A percentile compares a stretch with the other conserved stretches of the same genome.
These are phyloP conservation scores for Pogoniulus pusillus DNA, from an alignment of 2,797 vertebrate genomes.

Conservation along the genomic window DNA sequence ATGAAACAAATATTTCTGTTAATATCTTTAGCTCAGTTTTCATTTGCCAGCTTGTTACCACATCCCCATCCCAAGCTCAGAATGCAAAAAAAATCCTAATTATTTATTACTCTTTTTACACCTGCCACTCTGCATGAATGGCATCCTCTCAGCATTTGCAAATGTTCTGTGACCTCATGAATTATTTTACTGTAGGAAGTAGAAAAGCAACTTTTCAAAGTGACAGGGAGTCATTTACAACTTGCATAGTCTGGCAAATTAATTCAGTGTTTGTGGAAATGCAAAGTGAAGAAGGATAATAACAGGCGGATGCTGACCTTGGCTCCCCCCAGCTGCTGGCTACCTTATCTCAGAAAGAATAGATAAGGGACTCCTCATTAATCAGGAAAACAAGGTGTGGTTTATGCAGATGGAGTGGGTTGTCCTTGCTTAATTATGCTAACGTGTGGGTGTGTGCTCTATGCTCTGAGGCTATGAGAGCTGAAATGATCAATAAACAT, in stretches of 20 bases:
- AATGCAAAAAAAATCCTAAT: neutral
- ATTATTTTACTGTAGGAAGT: constrained; percentile 16
- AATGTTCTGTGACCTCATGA: neutral
- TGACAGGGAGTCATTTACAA: constrained; percentile 28
- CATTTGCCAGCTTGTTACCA: neutral
- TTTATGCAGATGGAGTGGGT: too few species aligned
- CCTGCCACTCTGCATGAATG: constrained; percentile 4
- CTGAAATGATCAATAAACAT: too few species aligned
- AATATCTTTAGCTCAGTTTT: constrained; percentile 26
- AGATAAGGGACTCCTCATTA: too few species aligned
- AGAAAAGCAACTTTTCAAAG: constrained; percentile 24
- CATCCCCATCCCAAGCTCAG: neutral
- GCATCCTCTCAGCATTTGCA: constrained; percentile 3
- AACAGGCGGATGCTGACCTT: too few species aligned
- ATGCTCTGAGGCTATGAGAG: too few species aligned
- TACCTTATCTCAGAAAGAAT: too few species aligned
- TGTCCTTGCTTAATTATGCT: too few species aligned
- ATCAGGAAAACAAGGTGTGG: too few species aligned
- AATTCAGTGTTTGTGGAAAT: too few species aligned
- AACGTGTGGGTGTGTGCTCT: too few species aligned
- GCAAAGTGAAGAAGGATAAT: too few species aligned
- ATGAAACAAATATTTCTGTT: neutral
- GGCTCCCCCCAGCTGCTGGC: too few species aligned
- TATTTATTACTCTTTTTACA: constrained; percentile 27
- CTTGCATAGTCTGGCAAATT: neutral